These are phyloP conservation scores for Percina caprodes DNA, from an alignment of 2,113 vertebrate genomes.

Conservation along the genomic window DNA sequence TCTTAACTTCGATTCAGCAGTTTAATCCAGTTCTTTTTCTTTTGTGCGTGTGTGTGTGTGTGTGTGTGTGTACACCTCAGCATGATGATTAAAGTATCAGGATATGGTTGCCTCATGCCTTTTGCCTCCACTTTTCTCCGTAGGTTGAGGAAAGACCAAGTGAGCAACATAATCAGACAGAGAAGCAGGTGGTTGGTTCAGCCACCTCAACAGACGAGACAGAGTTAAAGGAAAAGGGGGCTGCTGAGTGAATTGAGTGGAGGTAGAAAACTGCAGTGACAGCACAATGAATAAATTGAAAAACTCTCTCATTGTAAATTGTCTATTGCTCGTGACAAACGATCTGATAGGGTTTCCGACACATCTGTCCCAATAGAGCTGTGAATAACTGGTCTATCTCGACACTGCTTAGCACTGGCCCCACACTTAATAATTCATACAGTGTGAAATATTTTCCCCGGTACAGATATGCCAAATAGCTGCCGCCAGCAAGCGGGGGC, in stretches of 20 bases:
- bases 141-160: slow-evolving; percentile 43
- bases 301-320: slow-evolving; percentile 86
- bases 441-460: slow-evolving; percentile 84
- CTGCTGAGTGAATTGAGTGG: slow-evolving; percentile 67
- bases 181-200: slow-evolving; percentile 50
- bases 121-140: slow-evolving; percentile 45
- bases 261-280: slow-evolving; percentile 85
- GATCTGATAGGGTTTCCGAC: slow-evolving; percentile 84
- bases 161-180: slow-evolving; percentile 54
- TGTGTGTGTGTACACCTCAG: slow-evolving; percentile 9
- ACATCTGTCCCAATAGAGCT: slow-evolving; percentile 82
- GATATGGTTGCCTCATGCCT: slow-evolving; percentile 42
- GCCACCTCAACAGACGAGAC: slow-evolving; percentile 63
- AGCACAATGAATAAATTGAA: slow-evolving; percentile 87
- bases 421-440: slow-evolving; percentile 85
- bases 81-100: slow-evolving; percentile 73
- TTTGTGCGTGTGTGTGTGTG: slow-evolving; percentile 41
- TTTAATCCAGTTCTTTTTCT: slow-evolving; percentile 39
- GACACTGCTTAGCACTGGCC: slow-evolving; percentile 83
- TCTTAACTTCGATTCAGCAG: slow-evolving; percentile 4
- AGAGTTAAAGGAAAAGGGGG: slow-evolving; percentile 41
- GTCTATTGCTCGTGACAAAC: slow-evolving; percentile 85
- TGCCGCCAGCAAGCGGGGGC: slow-evolving; percentile 76
- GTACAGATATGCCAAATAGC: slow-evolving; percentile 83
- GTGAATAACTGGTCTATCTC: slow-evolving; percentile 85